Percentiles rank a stretch among this genome's conserved stretches.
phyloP scores from a whole-genome alignment of 2,888 invertebrate genomes.

The Caenorhabditis imperialis region DNA sequence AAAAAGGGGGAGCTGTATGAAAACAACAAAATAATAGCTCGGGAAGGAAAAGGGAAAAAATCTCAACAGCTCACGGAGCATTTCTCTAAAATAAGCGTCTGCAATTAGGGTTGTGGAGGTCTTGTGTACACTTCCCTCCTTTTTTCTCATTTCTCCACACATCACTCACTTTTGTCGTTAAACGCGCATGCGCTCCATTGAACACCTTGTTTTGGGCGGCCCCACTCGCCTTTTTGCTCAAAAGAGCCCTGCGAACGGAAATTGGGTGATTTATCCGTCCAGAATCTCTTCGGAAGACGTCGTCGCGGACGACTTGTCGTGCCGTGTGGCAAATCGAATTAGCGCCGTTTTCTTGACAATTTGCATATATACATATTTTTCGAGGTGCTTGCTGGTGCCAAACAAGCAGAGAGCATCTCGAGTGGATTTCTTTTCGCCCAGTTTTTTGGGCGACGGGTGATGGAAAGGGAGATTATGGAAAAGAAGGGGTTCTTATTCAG shows the following conservation, averaged over 20 bases:
- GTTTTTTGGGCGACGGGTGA: too few species aligned
- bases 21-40: neutral
- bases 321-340: slow-evolving; percentile 45
- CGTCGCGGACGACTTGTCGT: neutral
- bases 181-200: slow-evolving; percentile 33
- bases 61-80: neutral
- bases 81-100: slow-evolving; percentile 48
- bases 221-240: neutral
- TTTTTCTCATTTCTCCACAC: slow-evolving; percentile 23
- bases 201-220: slow-evolving; percentile 21
- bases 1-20: neutral
- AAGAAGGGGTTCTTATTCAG: neutral
- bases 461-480: too few species aligned
- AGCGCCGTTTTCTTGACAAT: slow-evolving; percentile 34
- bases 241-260: slow-evolving; percentile 6
- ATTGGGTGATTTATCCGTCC: slow-evolving; percentile 10
- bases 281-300: neutral
- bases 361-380: slow-evolving; percentile 42
- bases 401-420: neutral
- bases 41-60: neutral
- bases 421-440: too few species aligned
- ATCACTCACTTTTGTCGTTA: slow-evolving; percentile 44
- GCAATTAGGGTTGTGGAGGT: slow-evolving; percentile 34
- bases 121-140: slow-evolving; percentile 12
- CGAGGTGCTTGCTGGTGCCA: slow-evolving; percentile 1